Conservation (phyloP, 2,113 vertebrate species). For the Charina bottae region DNA sequence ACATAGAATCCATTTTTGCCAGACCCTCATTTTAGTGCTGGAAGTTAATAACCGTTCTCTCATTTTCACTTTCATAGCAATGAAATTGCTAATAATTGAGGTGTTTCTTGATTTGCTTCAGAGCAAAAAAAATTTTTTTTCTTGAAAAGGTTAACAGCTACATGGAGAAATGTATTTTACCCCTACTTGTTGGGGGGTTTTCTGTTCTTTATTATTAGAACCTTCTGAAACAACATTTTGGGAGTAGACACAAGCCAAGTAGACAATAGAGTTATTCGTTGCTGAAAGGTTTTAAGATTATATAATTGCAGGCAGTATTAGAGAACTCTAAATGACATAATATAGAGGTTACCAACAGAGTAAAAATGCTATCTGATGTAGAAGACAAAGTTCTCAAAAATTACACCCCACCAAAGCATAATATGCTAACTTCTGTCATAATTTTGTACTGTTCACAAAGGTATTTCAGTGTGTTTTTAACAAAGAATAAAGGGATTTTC, state of each 20-base stretch:
- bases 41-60: background rate
- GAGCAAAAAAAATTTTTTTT: conserved; percentile 46
- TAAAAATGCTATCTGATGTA: background rate
- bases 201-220: conserved; percentile 47
- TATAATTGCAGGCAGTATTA: background rate
- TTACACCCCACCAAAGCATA: background rate
- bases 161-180: conserved; percentile 23
- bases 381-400: conserved; percentile 12
- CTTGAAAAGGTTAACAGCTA: conserved; percentile 46
- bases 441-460: conserved; percentile 48
- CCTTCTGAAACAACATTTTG: conserved; percentile 53
- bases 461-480: conserved; percentile 6
- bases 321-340: background rate
- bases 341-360: background rate
- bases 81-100: conserved; percentile 48
- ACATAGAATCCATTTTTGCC: conserved; percentile 12
- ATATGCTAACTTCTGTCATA: conserved; percentile 55
- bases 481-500: background rate
- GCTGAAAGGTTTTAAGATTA: background rate
- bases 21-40: background rate
- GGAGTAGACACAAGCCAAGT: conserved; percentile 43
- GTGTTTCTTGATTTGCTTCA: conserved; percentile 54
- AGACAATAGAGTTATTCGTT: background rate
- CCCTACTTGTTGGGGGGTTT: conserved; percentile 23
- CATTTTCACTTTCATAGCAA: conserved; percentile 28